These are phyloP conservation scores for Leuctra nigra DNA, from an alignment of 2,888 invertebrate genomes.

Conservation along the genomic window DNA sequence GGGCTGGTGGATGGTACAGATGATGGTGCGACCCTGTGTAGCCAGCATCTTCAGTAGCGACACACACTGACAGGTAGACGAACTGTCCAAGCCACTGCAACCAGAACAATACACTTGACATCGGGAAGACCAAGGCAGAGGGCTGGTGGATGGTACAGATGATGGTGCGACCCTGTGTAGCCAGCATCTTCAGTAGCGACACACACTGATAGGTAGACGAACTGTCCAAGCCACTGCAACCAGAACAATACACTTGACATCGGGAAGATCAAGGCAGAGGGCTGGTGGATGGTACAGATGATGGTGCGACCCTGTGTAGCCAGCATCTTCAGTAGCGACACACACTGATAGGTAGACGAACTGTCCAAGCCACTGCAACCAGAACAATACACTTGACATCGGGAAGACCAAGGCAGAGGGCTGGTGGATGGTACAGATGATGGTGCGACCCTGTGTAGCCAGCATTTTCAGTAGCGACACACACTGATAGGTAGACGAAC, in stretches of 20 bases:
- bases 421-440: slow-evolving; percentile 87
- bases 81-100: slow-evolving; percentile 70
- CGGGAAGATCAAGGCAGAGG: slow-evolving; percentile 79
- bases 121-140: slow-evolving; percentile 73
- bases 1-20: slow-evolving; percentile 89
- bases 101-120: no score
- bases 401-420: slow-evolving; percentile 79
- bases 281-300: slow-evolving; percentile 87
- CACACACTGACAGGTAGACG: slow-evolving; percentile 76
- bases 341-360: slow-evolving; percentile 74
- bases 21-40: slow-evolving; percentile 74
- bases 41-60: slow-evolving; percentile 74
- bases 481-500: slow-evolving; percentile 76
- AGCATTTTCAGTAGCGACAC: slow-evolving; percentile 71
- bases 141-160: slow-evolving; percentile 91
- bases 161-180: slow-evolving; percentile 76
- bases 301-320: slow-evolving; percentile 80
- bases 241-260: no score
- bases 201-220: slow-evolving; percentile 78
- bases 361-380: slow-evolving; percentile 72
- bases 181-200: slow-evolving; percentile 69
- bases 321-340: slow-evolving; percentile 70
- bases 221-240: slow-evolving; percentile 70
- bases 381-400: no score
- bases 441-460: slow-evolving; percentile 75